These are phyloP conservation scores for Neopelma chrysocephalum DNA, from an alignment of 2,797 vertebrate species.

Conservation along the genomic window DNA sequence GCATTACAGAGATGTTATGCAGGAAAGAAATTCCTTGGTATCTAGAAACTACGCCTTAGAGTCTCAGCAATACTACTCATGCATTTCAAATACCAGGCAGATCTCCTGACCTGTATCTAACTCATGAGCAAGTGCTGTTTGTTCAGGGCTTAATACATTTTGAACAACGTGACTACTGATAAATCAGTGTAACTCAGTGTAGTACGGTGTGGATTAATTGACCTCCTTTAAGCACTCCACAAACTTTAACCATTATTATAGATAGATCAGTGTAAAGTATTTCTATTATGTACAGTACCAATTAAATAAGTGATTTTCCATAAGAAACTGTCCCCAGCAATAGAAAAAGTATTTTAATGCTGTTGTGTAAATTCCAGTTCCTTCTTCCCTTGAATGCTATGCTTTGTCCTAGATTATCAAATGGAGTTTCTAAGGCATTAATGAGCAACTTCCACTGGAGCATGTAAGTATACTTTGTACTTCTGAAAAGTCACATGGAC, in stretches of 20 bases:
- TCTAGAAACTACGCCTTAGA: neutral
- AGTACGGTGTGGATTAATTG: neutral
- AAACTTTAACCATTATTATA: neutral
- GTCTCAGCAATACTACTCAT: neutral
- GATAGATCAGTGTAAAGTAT: neutral
- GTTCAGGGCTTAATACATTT: neutral
- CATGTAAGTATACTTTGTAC: neutral
- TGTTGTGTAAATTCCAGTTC: neutral
- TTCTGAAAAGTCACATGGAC: neutral
- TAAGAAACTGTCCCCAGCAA: neutral
- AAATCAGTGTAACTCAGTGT: neutral
- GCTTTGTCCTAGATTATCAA: neutral
- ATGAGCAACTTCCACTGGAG: slow-evolving; percentile 1
- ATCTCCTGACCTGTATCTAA: neutral
- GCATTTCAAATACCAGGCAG: neutral
- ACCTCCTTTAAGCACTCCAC: neutral
- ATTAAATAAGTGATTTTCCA: neutral
- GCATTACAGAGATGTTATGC: neutral
- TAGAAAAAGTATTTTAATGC: neutral
- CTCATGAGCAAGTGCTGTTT: neutral
- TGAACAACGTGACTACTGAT: neutral
- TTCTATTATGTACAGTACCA: neutral
- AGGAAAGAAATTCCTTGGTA: neutral
- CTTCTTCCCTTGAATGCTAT: neutral
- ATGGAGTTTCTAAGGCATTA: neutral